A percentile compares a stretch with the other conserved stretches of the same genome.
These are phyloP conservation scores for Myotis brandtii DNA, from an alignment of 2,113 vertebrate genomes.

Conservation along the genomic window DNA sequence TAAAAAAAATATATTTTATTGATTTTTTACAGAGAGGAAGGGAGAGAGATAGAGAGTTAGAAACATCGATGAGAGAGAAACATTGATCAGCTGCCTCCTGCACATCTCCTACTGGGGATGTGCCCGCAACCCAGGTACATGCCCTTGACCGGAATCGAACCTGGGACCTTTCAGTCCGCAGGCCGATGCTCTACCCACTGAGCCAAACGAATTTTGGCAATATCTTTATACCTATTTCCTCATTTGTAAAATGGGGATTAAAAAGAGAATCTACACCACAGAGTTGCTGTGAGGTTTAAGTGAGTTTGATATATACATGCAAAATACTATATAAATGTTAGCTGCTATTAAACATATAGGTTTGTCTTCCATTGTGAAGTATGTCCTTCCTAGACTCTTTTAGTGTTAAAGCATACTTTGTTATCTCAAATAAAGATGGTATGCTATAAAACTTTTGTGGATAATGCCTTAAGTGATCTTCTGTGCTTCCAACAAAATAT, in stretches of 20 bases:
- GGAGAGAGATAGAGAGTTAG: too few species aligned
- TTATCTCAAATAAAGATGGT: conserved; percentile 23
- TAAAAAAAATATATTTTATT: too few species aligned
- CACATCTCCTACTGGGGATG: too few species aligned
- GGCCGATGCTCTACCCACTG: too few species aligned
- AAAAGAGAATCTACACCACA: background rate
- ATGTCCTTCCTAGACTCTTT: background rate
- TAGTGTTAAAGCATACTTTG: background rate
- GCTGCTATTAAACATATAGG: background rate
- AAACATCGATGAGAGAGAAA: too few species aligned
- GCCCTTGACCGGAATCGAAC: too few species aligned
- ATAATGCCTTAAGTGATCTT: background rate
- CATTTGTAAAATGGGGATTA: conserved; percentile 4
- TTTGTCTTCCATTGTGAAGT: background rate
- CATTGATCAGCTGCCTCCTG: too few species aligned
- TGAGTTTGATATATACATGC: background rate
- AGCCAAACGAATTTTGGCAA: too few species aligned
- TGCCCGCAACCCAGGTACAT: too few species aligned
- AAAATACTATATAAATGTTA: background rate
- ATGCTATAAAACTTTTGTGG: background rate
- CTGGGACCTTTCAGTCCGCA: too few species aligned
- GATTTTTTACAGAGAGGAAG: too few species aligned
- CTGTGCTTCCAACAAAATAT: background rate
- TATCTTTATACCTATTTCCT: background rate
- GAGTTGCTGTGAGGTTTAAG: background rate